Conservation (phyloP, 2,888 invertebrate genomes). For the Thymelicus lineola region DNA sequence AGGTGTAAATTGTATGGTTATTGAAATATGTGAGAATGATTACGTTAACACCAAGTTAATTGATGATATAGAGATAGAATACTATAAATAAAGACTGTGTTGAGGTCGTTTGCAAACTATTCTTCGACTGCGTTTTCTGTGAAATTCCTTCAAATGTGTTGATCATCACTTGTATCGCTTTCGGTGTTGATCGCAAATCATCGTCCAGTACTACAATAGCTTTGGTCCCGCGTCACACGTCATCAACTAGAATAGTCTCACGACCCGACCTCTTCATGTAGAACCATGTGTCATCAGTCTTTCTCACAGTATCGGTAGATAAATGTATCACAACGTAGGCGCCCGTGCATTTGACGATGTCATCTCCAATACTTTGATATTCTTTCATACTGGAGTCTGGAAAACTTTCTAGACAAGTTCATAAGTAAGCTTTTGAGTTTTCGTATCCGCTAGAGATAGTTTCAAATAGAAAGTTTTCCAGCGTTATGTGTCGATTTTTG, state of each 20-base stretch:
- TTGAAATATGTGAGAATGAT: slow-evolving; percentile 72
- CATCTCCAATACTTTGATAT: slow-evolving; percentile 59
- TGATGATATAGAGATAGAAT: slow-evolving; percentile 74
- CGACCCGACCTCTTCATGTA: slow-evolving; percentile 79
- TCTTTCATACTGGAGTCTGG: slow-evolving; percentile 56
- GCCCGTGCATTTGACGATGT: slow-evolving; percentile 76
- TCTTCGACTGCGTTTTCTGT: slow-evolving; percentile 68
- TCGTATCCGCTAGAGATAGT: slow-evolving; percentile 60
- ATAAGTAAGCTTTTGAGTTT: slow-evolving; percentile 58
- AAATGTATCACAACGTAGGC: slow-evolving; percentile 85
- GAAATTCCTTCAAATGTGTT: slow-evolving; percentile 61
- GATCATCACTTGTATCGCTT: slow-evolving; percentile 75
- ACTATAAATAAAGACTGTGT: slow-evolving; percentile 79
- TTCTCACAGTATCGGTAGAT: slow-evolving; percentile 79
- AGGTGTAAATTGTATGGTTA: slow-evolving; percentile 78
- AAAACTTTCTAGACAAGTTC: slow-evolving; percentile 75
- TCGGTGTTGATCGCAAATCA: slow-evolving; percentile 79
- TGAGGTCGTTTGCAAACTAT: slow-evolving; percentile 76
- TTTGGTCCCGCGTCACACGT: slow-evolving; percentile 75
- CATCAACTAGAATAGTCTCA: slow-evolving; percentile 70
- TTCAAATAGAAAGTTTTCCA: slow-evolving; percentile 80
- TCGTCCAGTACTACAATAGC: slow-evolving; percentile 62
- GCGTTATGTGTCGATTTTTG: slow-evolving; percentile 53
- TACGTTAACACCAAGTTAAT: slow-evolving; percentile 74
- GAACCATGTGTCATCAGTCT: slow-evolving; percentile 75